Percentiles rank a stretch among this genome's conserved stretches.
phyloP scores from a whole-genome alignment of 2,888 invertebrate species.

The Isoperla grammatica region DNA sequence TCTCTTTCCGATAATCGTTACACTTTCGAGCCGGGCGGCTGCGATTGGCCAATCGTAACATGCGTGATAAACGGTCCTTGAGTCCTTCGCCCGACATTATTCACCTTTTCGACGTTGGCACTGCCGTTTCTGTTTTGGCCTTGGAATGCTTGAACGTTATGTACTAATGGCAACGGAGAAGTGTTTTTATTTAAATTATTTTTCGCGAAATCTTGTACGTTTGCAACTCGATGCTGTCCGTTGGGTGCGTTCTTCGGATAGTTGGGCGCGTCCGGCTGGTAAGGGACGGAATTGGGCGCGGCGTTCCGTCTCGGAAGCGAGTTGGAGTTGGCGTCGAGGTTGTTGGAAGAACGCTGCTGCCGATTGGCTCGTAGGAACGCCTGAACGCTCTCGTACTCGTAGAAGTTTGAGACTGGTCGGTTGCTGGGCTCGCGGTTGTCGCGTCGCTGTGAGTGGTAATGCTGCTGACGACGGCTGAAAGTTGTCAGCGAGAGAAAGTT shows the following conservation, averaged over 20 bases:
- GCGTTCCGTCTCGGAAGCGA: slow-evolving; percentile 33
- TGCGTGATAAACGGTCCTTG: slow-evolving; percentile 58
- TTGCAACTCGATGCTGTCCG: neutral
- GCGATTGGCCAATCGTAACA: slow-evolving; percentile 50
- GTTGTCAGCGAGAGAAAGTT: slow-evolving; percentile 3
- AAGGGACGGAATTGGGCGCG: neutral
- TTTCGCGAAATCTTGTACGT: neutral
- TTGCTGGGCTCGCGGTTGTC: slow-evolving; percentile 50
- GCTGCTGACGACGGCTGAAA: slow-evolving; percentile 59
- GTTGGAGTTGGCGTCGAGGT: slow-evolving; percentile 40
- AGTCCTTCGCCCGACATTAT: slow-evolving; percentile 33
- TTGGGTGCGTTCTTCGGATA: neutral
- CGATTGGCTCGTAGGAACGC: slow-evolving; percentile 45
- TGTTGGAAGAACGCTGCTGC: slow-evolving; percentile 34
- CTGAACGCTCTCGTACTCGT: slow-evolving; percentile 77
- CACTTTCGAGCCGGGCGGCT: slow-evolving; percentile 35
- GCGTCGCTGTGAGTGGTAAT: slow-evolving; percentile 57
- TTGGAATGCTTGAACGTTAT: neutral
- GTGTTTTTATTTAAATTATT: slow-evolving; percentile 14
- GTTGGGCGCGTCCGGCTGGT: neutral
- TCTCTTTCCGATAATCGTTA: slow-evolving; percentile 19
- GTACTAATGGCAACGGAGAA: neutral
- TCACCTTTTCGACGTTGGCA: slow-evolving; percentile 22
- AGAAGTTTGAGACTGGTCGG: slow-evolving; percentile 75
- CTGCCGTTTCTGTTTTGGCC: slow-evolving; percentile 26